Evolutionary conservation across 1,140 invertebrate species (phyloP).

Genomic region (Andrena cerasifolii): DNA sequence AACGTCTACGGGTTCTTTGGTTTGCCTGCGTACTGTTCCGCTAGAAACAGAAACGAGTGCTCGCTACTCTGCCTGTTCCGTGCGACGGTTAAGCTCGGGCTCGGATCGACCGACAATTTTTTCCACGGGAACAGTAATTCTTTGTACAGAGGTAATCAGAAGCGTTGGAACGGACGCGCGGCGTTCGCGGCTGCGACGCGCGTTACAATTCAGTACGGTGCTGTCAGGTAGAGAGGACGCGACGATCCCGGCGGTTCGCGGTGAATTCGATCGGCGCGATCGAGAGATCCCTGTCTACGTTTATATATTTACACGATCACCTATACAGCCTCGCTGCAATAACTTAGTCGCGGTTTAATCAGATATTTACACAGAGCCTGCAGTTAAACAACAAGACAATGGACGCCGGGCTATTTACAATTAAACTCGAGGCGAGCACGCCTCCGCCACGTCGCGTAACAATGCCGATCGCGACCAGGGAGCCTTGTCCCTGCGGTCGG

Average conservation of each 20-base stretch:
- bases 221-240: too few species aligned
- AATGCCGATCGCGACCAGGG: not conserved
- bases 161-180: not conserved
- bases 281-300: conserved; percentile 31
- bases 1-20: conserved; percentile 37
- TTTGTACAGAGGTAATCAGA: not conserved
- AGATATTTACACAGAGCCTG: conserved; percentile 59
- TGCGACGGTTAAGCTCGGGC: not conserved
- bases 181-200: not conserved
- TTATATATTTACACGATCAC: conserved; percentile 49
- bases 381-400: conserved; percentile 37
- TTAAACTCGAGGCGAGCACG: conserved; percentile 35
- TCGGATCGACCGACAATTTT: not conserved
- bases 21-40: conserved; percentile 10
- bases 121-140: too few species aligned
- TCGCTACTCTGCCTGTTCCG: not conserved
- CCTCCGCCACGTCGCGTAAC: conserved; percentile 13
- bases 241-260: too few species aligned
- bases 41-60: not conserved
- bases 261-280: not conserved
- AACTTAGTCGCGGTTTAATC: conserved; percentile 62
- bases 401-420: conserved; percentile 54
- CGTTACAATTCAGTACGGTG: not conserved
- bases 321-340: conserved; percentile 60
- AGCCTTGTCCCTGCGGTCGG: too few species aligned